Percentiles rank a stretch among this genome's conserved stretches.
phyloP scores from a whole-genome alignment of 1,140 invertebrate genomes.

The Dendrolimus kikuchii region DNA sequence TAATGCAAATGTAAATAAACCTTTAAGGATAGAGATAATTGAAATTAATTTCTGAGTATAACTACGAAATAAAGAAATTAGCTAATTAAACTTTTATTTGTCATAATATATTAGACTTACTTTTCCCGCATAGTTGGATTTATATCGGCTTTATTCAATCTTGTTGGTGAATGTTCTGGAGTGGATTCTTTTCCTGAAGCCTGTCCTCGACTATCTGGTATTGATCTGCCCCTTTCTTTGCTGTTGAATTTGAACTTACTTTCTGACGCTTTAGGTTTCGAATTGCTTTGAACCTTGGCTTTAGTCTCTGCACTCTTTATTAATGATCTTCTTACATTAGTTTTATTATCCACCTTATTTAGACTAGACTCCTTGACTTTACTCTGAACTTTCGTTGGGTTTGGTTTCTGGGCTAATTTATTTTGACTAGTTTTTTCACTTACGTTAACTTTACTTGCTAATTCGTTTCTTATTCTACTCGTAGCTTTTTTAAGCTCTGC shows the following conservation, averaged over 20 bases:
- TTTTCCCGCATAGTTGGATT: conserved; percentile 29
- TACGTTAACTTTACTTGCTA: conserved; percentile 59
- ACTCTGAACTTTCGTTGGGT: conserved; percentile 57
- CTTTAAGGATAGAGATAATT: no score
- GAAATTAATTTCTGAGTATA: no score
- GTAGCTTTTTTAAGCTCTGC: conserved; percentile 78
- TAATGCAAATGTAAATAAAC: no score
- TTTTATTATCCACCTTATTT: conserved; percentile 35
- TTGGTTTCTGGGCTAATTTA: conserved; percentile 47
- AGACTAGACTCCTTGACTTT: conserved; percentile 68
- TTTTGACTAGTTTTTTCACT: conserved; percentile 66
- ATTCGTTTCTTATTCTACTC: conserved; percentile 73
- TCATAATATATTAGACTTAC: conserved; percentile 25
- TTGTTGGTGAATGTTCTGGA: conserved; percentile 68
- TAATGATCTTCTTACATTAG: conserved; percentile 37
- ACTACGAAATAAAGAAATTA: no score
- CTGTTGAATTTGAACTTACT: conserved; percentile 43
- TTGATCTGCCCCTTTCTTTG: conserved; percentile 45
- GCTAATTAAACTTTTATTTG: background rate
- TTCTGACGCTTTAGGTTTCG: conserved; percentile 27
- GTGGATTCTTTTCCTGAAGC: conserved; percentile 76
- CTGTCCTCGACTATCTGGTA: conserved; percentile 64
- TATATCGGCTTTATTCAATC: conserved; percentile 30
- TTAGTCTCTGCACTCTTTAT: conserved; percentile 40
- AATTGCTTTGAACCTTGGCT: conserved; percentile 25